Evolutionary conservation across 2,888 invertebrate genomes (phyloP), one percentile per base, ranked within the genome.

Genomic region (Sisyra terminalis): DNA sequence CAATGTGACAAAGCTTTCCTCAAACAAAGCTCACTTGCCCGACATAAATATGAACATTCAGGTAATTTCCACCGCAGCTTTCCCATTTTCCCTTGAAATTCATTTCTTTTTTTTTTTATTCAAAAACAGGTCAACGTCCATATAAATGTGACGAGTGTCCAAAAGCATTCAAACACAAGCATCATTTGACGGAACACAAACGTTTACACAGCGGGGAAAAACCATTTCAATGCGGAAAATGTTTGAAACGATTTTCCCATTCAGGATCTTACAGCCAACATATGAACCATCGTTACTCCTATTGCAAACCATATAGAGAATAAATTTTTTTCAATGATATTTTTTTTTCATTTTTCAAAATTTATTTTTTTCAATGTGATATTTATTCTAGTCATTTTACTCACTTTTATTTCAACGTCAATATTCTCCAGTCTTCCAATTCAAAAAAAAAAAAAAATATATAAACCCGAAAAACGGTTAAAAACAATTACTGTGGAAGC

Each of bases 21-120:
- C 53, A 98, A 98, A 64, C 97, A 96, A 65, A 96, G 96, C 64
- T 97, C 96, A 40, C 74, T 98, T 54, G 94, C 97, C 43, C 75
- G 98, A 55, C 98, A 99, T 68, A 97, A 96, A 71, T 98, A 98
- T 62, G 98, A 98, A 73, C 98, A 98, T 73, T 98, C 97, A 70
- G 98, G 98, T 98, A 63, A 34, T 17, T 41, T 32, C 24, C 24
- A 24, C 3, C n/a, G n/a, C n/a, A n/a, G n/a, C n/a, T n/a, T n/a
- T n/a, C n/a, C n/a, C n/a, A n/a, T n/a, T n/a, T n/a, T n/a, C n/a
- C n/a, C n/a, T n/a, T n/a, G n/a, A n/a, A n/a, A n/a, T n/a, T n/a
- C n/a, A n/a, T n/a, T n/a, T n/a, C n/a, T n/a, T n/a, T n/a, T 34
- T 35, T 35, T 17, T 47, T 36, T 18, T 17, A 46, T 49, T 50